Conservation (phyloP, 2,113 vertebrate genomes). For the Suricata suricatta region DNA sequence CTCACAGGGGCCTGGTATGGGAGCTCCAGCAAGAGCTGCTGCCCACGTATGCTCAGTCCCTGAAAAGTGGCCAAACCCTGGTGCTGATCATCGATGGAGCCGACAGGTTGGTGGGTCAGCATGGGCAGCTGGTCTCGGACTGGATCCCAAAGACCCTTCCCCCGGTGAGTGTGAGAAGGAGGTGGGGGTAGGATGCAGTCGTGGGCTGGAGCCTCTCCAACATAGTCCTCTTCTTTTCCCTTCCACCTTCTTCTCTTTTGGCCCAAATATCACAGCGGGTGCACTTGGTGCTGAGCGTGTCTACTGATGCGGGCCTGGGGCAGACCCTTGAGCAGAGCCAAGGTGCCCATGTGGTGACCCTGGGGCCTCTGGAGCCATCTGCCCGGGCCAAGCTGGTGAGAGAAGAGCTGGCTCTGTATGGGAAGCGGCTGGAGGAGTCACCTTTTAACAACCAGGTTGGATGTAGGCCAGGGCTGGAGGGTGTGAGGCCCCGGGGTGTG, state of each 20-base stretch:
- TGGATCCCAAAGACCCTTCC: slow-evolving; percentile 91
- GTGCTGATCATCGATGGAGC: slow-evolving; percentile 89
- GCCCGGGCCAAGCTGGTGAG: slow-evolving; percentile 88
- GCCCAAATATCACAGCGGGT: slow-evolving; percentile 82
- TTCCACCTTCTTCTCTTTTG: neutral
- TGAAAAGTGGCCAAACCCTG: slow-evolving; percentile 76
- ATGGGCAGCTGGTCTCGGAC: slow-evolving; percentile 86
- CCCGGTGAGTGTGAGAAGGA: slow-evolving; percentile 76
- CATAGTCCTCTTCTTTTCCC: neutral
- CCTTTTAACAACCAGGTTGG: slow-evolving; percentile 94
- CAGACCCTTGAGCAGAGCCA: slow-evolving; percentile 84
- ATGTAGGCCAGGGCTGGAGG: neutral
- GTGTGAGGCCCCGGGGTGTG: neutral
- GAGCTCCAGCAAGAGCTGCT: slow-evolving; percentile 84
- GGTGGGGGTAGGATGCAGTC: neutral
- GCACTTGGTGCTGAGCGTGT: slow-evolving; percentile 89
- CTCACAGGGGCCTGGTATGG: slow-evolving; percentile 86
- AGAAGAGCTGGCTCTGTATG: slow-evolving; percentile 87
- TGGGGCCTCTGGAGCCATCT: slow-evolving; percentile 85
- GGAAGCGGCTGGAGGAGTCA: slow-evolving; percentile 92
- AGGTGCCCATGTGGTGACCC: slow-evolving; percentile 73
- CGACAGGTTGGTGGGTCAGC: slow-evolving; percentile 81
- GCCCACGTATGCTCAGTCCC: slow-evolving; percentile 61
- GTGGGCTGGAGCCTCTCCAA: neutral
- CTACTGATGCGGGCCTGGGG: slow-evolving; percentile 80